Evolutionary conservation across 2,888 invertebrate genomes (phyloP).

Genomic region (Portevinia maculata): DNA sequence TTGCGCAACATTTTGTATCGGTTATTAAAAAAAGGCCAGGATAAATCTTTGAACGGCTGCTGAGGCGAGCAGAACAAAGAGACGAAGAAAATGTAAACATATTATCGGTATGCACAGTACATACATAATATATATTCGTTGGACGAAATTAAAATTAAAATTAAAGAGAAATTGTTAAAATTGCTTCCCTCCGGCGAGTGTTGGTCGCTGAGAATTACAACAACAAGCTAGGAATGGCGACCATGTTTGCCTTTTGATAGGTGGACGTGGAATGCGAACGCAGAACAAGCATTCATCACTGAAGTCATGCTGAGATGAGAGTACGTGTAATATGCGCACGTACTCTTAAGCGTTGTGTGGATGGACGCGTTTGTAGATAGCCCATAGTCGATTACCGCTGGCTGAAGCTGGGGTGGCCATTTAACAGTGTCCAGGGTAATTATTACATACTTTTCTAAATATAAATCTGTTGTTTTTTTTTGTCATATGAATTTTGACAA

Average conservation of each 20-base stretch:
- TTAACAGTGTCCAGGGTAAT: not conserved
- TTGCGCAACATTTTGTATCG: conserved; percentile 66
- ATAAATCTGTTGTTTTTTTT: conserved; percentile 37
- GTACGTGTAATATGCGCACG: conserved; percentile 1
- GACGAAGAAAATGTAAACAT: not conserved
- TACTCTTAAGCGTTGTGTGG: conserved; percentile 1
- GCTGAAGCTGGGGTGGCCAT: not conserved
- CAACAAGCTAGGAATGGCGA: not conserved
- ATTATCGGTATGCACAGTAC: too few species aligned
- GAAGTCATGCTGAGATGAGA: conserved; percentile 31
- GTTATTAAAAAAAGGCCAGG: conserved; percentile 56
- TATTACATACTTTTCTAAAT: conserved; percentile 48
- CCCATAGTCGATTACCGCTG: conserved; percentile 7
- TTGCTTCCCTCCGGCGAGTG: conserved; percentile 55
- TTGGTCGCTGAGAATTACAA: conserved; percentile 16
- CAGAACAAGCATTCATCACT: conserved; percentile 53
- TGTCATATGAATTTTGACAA: not conserved
- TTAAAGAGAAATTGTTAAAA: conserved; percentile 72
- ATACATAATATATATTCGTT: too few species aligned
- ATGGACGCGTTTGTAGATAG: conserved; percentile 40
- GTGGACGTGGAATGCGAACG: conserved; percentile 18
- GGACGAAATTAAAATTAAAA: conserved; percentile 68
- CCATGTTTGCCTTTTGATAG: conserved; percentile 34
- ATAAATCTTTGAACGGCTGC: conserved; percentile 61
- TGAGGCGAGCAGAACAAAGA: conserved; percentile 31